Base-by-base conservation (phyloP, 2,888 invertebrate genomes). In the Anticlea derivata region DNA sequence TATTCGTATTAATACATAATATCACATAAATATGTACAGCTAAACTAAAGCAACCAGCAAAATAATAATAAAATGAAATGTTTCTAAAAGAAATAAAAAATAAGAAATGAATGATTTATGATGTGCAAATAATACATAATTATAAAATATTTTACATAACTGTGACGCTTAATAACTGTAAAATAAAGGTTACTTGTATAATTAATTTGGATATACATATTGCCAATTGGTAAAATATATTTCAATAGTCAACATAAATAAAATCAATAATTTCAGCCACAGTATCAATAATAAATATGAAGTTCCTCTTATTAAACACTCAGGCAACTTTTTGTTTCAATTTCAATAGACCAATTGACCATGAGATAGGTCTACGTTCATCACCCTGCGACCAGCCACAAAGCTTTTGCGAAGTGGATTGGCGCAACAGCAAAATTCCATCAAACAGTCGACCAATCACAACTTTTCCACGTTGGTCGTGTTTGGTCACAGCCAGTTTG, bases 51-150 rank as follows among this genome's bases (percentile, higher is more conserved):
- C 80, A 58, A 78, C 68, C 65, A 72, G 83, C 86, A 79, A 80
- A 73, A 69, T 71, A 72, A 75, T 69, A 68, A 73, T 69, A 71
- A 63, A 69, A 70, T 70, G 66, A 63, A 67, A 68, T 61, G 62
- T 60, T 13, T 61, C 56, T 66, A 65, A 65, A 68, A 56, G 60
- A 60, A 58, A 58, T 56, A 59, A 48, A 50, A 50, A 49, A 60
- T 55, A 62, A 35, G 38, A 65, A 70, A 83, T 81, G 80, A 63
- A 80, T 79, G 83, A 72, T 61, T 26, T 39, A 77, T 82, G 86
- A 67, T 72, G 83, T 82, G 88, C 87, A 88, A 87, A 86, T 80
- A 71, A 88, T 83, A 84, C 56, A 78, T 78, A 81, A 80, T 63
- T 60, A 47, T 64, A 64, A 62, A 65, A 54, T 39, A 57, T 45